Conservation (phyloP, 2,888 invertebrate genomes). For the Biston betularia region DNA sequence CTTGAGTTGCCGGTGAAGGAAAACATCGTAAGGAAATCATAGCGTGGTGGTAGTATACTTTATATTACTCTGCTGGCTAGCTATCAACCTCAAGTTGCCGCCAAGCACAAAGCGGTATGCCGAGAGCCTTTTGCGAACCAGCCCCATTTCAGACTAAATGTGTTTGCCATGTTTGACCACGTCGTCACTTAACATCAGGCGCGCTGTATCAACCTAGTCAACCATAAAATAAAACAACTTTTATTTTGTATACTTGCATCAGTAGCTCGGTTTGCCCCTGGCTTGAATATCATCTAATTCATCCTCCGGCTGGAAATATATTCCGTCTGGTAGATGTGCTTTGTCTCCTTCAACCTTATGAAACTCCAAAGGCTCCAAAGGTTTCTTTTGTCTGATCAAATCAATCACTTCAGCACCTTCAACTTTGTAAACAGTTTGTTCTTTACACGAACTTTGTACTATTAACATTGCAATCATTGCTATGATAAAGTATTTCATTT, state of each 20-base stretch:
- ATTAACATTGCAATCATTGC: conserved; percentile 36
- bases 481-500: conserved; percentile 21
- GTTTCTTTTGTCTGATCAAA: conserved; percentile 51
- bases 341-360: conserved; percentile 51
- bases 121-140: no score
- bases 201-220: no score
- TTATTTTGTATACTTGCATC: neutral
- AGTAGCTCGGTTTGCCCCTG: neutral
- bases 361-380: conserved; percentile 42
- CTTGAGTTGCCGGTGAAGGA: no score
- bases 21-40: no score
- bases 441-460: conserved; percentile 44
- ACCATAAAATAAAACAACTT: no score
- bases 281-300: conserved; percentile 32
- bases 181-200: no score
- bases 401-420: conserved; percentile 54
- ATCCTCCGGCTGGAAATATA: conserved; percentile 61
- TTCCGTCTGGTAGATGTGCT: conserved; percentile 55
- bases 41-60: no score
- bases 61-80: no score
- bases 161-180: no score
- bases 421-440: conserved; percentile 50
- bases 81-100: no score
- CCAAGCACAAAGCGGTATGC: no score
- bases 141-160: no score